A percentile compares a stretch with the other conserved stretches of the same genome.
phyloP scores from a whole-genome alignment of 2,888 invertebrate species.

The Dynastes grantii region DNA sequence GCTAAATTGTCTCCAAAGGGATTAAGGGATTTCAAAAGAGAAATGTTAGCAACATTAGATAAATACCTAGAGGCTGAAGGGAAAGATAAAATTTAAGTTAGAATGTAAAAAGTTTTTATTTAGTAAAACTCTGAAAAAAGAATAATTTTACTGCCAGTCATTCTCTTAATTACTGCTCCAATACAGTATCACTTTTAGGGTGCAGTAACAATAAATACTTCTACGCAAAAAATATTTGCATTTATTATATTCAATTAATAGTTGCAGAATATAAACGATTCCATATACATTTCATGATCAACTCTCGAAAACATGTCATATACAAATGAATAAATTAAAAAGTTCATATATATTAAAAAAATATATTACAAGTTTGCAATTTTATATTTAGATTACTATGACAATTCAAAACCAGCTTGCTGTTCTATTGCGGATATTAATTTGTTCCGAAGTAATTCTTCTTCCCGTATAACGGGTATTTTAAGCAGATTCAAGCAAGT shows the following conservation, averaged over 20 bases:
- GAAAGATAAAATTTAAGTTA: slow-evolving; percentile 13
- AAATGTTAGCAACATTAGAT: slow-evolving; percentile 7
- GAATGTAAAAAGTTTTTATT: neutral
- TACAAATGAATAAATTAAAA: slow-evolving; percentile 44
- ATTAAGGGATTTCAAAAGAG: neutral
- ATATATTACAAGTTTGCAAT: slow-evolving; percentile 19
- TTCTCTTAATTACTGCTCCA: no score
- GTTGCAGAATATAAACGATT: neutral
- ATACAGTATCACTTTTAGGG: no score
- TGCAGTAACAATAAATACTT: no score
- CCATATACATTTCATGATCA: slow-evolving; percentile 23
- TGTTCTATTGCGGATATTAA: slow-evolving; percentile 95
- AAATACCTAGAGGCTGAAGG: slow-evolving; percentile 9
- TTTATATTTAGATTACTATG: slow-evolving; percentile 71
- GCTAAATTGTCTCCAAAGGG: slow-evolving; percentile 13
- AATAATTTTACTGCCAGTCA: no score
- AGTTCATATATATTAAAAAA: slow-evolving; percentile 27
- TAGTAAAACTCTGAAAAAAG: neutral
- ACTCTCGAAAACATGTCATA: slow-evolving; percentile 20
- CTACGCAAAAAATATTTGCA: neutral
- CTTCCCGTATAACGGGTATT: slow-evolving; percentile 90
- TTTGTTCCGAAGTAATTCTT: slow-evolving; percentile 85
- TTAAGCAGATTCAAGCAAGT: slow-evolving; percentile 99
- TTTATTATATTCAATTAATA: neutral
- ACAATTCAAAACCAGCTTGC: slow-evolving; percentile 96